phyloP scores from a whole-genome alignment of 1,140 invertebrate species.

The Kradibia gibbosae region DNA sequence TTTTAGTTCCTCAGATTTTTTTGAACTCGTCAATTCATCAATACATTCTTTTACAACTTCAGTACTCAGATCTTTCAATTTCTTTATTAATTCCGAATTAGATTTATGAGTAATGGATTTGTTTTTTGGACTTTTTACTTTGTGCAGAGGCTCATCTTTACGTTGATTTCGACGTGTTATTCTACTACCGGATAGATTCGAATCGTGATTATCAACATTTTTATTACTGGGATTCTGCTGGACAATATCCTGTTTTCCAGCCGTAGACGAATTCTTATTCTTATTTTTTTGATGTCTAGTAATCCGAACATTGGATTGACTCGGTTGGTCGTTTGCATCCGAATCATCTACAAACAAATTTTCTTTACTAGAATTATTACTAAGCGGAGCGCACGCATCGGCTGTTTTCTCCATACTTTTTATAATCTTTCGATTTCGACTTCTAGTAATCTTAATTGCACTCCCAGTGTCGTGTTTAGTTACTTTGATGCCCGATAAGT shows the following conservation, averaged over 20 bases:
- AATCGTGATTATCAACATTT: neutral
- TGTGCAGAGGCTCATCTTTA: neutral
- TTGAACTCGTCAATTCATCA: neutral
- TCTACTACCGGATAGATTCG: neutral
- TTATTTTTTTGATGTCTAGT: constrained; percentile 6
- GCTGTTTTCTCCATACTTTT: neutral
- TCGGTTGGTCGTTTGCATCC: neutral
- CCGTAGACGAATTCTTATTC: neutral
- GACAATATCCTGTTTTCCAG: neutral
- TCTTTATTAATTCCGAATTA: neutral
- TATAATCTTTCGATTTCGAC: neutral
- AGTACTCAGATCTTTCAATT: neutral
- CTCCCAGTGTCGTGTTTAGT: neutral
- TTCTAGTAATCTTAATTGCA: neutral
- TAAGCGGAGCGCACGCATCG: neutral
- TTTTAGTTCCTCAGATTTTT: neutral
- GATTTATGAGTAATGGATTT: constrained; percentile 9
- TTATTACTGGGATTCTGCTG: neutral
- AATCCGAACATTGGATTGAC: neutral
- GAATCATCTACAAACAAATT: constrained; percentile 10
- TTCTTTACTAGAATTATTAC: constrained; percentile 24
- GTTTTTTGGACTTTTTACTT: neutral
- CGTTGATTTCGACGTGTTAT: constrained; percentile 4
- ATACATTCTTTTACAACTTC: neutral
- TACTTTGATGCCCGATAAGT: neutral